Evolutionary conservation across 2,113 vertebrate species (phyloP).

Genomic region (Hypanus sabinus): DNA sequence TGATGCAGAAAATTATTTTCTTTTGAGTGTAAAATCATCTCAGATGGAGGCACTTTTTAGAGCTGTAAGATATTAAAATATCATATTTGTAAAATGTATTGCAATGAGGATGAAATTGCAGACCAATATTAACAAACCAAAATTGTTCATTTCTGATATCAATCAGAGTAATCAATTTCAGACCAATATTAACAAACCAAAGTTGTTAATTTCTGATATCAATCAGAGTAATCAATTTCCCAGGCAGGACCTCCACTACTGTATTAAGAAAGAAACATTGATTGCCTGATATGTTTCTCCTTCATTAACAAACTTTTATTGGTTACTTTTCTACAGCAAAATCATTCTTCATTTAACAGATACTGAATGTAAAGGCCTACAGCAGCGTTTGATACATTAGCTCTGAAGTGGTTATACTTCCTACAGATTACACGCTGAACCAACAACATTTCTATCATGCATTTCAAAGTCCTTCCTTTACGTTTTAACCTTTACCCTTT

Average conservation of each 20-base stretch:
- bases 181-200: no score
- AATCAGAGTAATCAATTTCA: background rate
- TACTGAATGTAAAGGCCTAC: background rate
- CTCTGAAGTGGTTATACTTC: background rate
- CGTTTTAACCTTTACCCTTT: background rate
- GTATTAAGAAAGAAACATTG: background rate
- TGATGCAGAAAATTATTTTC: slow-evolving; percentile 34
- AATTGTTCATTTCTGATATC: background rate
- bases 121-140: no score
- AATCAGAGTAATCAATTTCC: background rate
- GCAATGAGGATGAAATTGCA: background rate
- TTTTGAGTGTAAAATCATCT: slow-evolving; percentile 15
- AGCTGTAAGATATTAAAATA: background rate
- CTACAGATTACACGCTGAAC: background rate
- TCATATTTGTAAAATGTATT: background rate
- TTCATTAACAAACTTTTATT: background rate
- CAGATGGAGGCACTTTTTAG: background rate
- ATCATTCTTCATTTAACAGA: background rate
- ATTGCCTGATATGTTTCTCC: background rate
- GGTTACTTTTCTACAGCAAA: background rate
- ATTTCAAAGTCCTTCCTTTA: no score
- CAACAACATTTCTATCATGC: background rate
- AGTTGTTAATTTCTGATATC: background rate
- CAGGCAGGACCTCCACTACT: background rate
- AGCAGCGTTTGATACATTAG: background rate